Evolutionary conservation across 2,888 invertebrate genomes (phyloP).

Genomic region (Dryococelus australis): DNA sequence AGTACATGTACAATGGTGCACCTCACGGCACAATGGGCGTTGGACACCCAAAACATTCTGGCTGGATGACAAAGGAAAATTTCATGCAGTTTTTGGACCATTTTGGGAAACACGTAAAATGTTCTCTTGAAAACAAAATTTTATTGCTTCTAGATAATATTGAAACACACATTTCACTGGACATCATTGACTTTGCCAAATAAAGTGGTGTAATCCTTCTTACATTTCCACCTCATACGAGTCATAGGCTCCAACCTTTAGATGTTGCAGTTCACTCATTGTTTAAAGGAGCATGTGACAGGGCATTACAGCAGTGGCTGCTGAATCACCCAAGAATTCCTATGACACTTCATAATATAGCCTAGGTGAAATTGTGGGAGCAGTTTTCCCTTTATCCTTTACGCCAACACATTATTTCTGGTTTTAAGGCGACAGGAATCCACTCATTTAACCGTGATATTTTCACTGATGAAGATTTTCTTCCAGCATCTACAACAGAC

Average conservation of each 20-base stretch:
- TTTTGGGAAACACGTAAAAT: no score
- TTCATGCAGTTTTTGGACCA: no score
- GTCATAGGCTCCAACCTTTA: slow-evolving; percentile 38
- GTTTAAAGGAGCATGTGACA: slow-evolving; percentile 36
- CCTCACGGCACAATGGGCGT: neutral
- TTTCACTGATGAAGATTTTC: no score
- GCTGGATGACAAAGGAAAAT: no score
- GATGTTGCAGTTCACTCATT: slow-evolving; percentile 28
- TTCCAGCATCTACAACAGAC: no score
- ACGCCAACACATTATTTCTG: slow-evolving; percentile 38
- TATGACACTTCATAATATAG: slow-evolving; percentile 50
- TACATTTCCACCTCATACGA: no score
- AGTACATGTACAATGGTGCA: neutral
- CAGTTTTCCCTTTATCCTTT: slow-evolving; percentile 43
- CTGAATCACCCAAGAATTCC: slow-evolving; percentile 49
- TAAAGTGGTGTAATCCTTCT: no score
- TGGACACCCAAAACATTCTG: neutral
- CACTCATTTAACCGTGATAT: neutral
- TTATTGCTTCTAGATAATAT: no score
- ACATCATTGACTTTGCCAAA: no score
- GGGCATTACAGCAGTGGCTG: slow-evolving; percentile 42
- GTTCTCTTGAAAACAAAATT: no score
- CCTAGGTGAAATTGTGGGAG: slow-evolving; percentile 37
- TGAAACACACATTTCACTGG: no score
- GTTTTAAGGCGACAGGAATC: slow-evolving; percentile 18